These are phyloP conservation scores for Calliscelio sp. DNA, from an alignment of 2,888 invertebrate genomes.

Conservation along the genomic window DNA sequence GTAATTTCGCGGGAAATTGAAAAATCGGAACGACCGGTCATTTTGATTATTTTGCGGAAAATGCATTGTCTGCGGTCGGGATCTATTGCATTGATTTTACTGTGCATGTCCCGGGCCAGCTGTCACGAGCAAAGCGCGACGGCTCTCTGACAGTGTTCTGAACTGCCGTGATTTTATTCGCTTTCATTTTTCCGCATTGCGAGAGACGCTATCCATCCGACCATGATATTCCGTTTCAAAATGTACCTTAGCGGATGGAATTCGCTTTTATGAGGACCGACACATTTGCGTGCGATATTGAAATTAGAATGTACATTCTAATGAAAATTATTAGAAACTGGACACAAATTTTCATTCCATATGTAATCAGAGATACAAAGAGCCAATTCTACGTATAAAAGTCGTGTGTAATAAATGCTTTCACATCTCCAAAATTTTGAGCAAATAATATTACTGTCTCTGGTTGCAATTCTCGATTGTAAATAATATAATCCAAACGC, in stretches of 20 bases:
- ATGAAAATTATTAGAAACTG: constrained; percentile 50
- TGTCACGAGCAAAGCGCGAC: constrained; percentile 62
- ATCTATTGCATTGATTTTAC: constrained; percentile 65
- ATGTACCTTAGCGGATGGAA: constrained; percentile 52
- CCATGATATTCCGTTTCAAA: constrained; percentile 69
- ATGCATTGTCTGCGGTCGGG: constrained; percentile 67
- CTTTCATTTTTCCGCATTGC: constrained; percentile 64
- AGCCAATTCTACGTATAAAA: too few relatives aligned
- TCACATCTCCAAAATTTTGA: too few relatives aligned
- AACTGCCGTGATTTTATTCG: constrained; percentile 65
- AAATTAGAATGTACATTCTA: constrained; percentile 60
- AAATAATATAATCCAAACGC: too few relatives aligned
- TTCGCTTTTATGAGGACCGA: constrained; percentile 54
- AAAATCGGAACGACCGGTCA: constrained; percentile 49
- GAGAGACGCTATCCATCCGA: constrained; percentile 63
- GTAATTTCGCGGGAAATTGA: constrained; percentile 38
- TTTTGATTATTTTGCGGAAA: constrained; percentile 52
- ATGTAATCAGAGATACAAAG: too few relatives aligned
- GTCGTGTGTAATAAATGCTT: too few relatives aligned
- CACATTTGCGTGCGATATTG: constrained; percentile 51
- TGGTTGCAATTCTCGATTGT: too few relatives aligned
- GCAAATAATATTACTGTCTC: too few relatives aligned
- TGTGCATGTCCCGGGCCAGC: constrained; percentile 42
- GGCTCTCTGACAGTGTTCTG: constrained; percentile 63
- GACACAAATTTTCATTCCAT: constrained; percentile 24